phyloP scores from a whole-genome alignment of 2,797 vertebrate species.

The Clarias platycephalus region DNA sequence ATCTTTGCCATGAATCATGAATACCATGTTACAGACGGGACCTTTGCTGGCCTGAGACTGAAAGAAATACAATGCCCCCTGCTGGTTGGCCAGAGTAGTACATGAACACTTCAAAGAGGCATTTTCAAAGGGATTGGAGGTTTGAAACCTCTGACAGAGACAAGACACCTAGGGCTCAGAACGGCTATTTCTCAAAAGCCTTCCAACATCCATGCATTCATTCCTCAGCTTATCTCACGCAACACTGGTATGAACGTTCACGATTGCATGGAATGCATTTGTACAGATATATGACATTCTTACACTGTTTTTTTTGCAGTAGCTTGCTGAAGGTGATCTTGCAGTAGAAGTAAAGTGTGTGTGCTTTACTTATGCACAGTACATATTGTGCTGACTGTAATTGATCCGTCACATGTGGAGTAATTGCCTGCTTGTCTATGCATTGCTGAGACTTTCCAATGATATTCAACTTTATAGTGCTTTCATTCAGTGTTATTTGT shows the following conservation, averaged over 20 bases:
- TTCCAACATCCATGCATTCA: slow-evolving; percentile 11
- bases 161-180: slow-evolving; percentile 23
- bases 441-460: neutral
- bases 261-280: neutral
- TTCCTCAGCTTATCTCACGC: slow-evolving; percentile 13
- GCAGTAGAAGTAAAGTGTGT: neutral
- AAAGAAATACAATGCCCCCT: slow-evolving; percentile 50
- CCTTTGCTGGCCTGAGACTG: neutral
- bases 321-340: neutral
- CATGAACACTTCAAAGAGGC: slow-evolving; percentile 32
- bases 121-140: slow-evolving; percentile 38
- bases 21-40: neutral
- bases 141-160: slow-evolving; percentile 33
- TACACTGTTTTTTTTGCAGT: neutral
- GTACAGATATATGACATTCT: neutral
- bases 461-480: neutral
- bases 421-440: neutral
- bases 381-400: neutral
- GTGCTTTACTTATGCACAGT: neutral
- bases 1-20: slow-evolving; percentile 12
- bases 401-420: neutral
- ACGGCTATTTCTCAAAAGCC: slow-evolving; percentile 21
- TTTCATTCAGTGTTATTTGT: neutral
- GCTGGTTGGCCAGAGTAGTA: neutral
- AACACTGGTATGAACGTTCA: neutral